Conservation (phyloP, 2,888 invertebrate genomes). For the Oscheius onirici region DNA sequence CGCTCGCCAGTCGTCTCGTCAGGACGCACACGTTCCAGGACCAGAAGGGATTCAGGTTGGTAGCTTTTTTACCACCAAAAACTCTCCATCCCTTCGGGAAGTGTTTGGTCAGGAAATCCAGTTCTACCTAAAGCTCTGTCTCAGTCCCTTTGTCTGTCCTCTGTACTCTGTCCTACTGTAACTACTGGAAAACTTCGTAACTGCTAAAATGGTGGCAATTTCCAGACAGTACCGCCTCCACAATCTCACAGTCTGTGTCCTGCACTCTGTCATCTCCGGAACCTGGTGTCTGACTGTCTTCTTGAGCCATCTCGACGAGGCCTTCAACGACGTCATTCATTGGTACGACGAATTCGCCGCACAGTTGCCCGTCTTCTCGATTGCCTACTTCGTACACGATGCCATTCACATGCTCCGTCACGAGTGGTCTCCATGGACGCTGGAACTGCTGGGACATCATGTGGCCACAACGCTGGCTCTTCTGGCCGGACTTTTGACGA, state of each 20-base stretch:
- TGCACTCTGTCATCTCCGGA: slow-evolving; percentile 62
- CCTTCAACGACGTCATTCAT: slow-evolving; percentile 55
- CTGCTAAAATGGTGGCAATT: no score
- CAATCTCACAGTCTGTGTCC: slow-evolving; percentile 62
- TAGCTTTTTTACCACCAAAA: no score
- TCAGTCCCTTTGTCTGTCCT: no score
- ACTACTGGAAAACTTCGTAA: no score
- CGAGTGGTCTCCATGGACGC: slow-evolving; percentile 62
- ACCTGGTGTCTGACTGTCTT: slow-evolving; percentile 48
- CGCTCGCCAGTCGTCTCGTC: slow-evolving; percentile 43
- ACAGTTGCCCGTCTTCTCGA: slow-evolving; percentile 58
- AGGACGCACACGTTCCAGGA: slow-evolving; percentile 48
- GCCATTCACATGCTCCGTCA: slow-evolving; percentile 62
- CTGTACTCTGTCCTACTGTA: no score
- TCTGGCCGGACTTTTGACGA: slow-evolving; percentile 23
- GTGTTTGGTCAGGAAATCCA: no score
- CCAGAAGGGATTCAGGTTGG: slow-evolving; percentile 58
- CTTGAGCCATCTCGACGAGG: slow-evolving; percentile 43
- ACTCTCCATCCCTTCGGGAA: no score
- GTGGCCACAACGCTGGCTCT: slow-evolving; percentile 44
- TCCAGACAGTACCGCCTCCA: slow-evolving; percentile 65
- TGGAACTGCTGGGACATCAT: slow-evolving; percentile 64
- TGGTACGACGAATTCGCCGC: slow-evolving; percentile 53
- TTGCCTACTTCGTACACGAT: slow-evolving; percentile 67
- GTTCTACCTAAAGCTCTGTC: no score